These are phyloP conservation scores for Zaprionus ghesquierei DNA, from an alignment of 1,140 invertebrate genomes.

Conservation along the genomic window DNA sequence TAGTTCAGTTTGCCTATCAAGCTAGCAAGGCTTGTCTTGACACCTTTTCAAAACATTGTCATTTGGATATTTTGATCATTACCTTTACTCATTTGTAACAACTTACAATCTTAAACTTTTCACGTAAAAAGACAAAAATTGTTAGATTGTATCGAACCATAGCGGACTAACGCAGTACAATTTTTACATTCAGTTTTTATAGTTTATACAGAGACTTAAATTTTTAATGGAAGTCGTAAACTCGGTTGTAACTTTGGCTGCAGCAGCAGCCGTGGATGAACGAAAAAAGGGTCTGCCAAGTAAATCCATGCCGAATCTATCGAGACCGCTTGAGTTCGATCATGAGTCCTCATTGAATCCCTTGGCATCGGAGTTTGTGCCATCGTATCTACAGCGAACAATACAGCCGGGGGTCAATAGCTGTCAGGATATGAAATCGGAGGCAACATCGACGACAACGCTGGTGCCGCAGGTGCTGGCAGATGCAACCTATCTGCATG, in stretches of 20 bases:
- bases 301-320: slow-evolving; percentile 13
- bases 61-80: slow-evolving; percentile 1
- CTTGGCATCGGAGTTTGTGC: slow-evolving; percentile 29
- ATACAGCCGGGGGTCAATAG: background rate
- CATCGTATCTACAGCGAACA: background rate
- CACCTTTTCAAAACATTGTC: background rate
- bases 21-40: background rate
- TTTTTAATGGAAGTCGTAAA: too few species aligned
- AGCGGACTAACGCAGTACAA: too few species aligned
- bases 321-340: background rate
- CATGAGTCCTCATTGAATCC: slow-evolving; percentile 30
- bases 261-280: background rate
- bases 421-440: slow-evolving; percentile 17
- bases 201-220: too few species aligned
- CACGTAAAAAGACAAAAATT: background rate
- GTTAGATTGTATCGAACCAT: background rate
- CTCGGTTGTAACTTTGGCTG: too few species aligned
- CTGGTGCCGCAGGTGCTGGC: background rate
- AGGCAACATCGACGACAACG: slow-evolving; percentile 23
- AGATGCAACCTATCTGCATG: slow-evolving; percentile 23
- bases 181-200: too few species aligned
- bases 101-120: too few species aligned
- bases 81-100: background rate
- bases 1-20: background rate
- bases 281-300: background rate